A percentile compares a stretch with the other conserved stretches of the same genome.
Conservation (phyloP, 1,140 invertebrate species). For the Bombus waltoni region DNA sequence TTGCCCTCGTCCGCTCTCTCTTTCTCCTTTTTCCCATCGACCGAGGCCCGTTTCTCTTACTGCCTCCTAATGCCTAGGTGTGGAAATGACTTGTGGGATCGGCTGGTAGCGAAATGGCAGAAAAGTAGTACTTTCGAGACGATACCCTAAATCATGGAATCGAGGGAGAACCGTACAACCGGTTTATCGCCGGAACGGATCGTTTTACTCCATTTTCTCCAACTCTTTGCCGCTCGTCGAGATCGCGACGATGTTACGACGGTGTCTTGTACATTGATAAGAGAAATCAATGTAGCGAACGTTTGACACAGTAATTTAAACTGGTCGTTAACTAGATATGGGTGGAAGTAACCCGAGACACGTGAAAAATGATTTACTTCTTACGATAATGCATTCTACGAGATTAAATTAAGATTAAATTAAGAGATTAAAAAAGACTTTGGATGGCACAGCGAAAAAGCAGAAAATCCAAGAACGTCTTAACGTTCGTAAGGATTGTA, state of each 20-base stretch:
- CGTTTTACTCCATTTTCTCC: background rate
- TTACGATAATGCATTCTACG: too few species aligned
- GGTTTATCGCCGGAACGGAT: constrained; percentile 18
- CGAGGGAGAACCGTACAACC: constrained; percentile 37
- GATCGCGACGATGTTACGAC: too few species aligned
- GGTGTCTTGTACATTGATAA: background rate
- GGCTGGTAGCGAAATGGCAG: constrained; percentile 63
- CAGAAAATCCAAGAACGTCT: background rate
- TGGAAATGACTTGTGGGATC: constrained; percentile 70
- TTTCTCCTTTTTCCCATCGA: constrained; percentile 1
- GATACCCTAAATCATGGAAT: constrained; percentile 68
- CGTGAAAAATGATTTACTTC: background rate
- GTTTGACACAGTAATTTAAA: background rate
- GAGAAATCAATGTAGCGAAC: background rate
- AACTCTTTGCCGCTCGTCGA: background rate
- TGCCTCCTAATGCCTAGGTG: constrained; percentile 66
- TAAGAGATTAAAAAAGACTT: too few species aligned
- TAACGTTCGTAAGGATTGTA: background rate
- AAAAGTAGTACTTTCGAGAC: constrained; percentile 66
- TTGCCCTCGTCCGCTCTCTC: constrained; percentile 5
- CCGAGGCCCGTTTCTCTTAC: constrained; percentile 3
- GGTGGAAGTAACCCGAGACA: background rate
- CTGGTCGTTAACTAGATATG: background rate
- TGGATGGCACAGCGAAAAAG: background rate
- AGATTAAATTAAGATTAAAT: too few species aligned